phyloP scores from a whole-genome alignment of 2,113 vertebrate genomes.

The Aix galericulata region DNA sequence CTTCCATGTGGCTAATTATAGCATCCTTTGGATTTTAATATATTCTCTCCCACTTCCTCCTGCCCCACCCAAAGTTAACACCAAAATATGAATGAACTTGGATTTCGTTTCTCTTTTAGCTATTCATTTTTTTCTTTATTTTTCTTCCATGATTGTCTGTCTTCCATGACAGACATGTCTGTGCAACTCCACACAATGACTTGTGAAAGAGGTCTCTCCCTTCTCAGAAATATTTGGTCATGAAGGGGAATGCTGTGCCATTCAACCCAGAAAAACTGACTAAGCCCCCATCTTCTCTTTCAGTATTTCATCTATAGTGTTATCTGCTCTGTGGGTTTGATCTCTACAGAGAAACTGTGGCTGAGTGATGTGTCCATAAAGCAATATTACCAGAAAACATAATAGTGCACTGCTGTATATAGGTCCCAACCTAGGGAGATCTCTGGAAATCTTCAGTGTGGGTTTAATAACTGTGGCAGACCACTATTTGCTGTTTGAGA shows the following conservation, averaged over 20 bases:
- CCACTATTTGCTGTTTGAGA: not conserved
- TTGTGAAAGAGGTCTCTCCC: not conserved
- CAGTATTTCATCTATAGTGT: not conserved
- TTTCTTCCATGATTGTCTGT: not conserved
- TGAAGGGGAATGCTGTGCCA: not conserved
- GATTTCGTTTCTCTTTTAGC: not conserved
- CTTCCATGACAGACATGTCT: too few species aligned
- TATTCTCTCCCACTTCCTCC: not conserved
- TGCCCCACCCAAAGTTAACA: not conserved
- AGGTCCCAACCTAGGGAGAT: not conserved
- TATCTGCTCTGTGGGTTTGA: not conserved
- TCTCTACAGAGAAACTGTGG: not conserved
- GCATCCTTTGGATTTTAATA: not conserved
- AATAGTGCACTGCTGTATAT: fast-evolving
- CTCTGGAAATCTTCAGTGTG: not conserved
- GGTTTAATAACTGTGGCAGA: not conserved
- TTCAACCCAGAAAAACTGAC: fast-evolving
- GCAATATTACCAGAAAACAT: fast-evolving
- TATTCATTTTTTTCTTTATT: not conserved
- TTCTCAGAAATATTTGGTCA: not conserved
- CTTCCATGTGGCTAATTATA: not conserved
- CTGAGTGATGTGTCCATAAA: not conserved
- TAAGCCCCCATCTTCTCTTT: not conserved
- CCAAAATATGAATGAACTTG: not conserved
- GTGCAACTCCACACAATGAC: fast-evolving